phyloP scores from a whole-genome alignment of 2,888 invertebrate genomes.

The Cristatella mucedo region DNA sequence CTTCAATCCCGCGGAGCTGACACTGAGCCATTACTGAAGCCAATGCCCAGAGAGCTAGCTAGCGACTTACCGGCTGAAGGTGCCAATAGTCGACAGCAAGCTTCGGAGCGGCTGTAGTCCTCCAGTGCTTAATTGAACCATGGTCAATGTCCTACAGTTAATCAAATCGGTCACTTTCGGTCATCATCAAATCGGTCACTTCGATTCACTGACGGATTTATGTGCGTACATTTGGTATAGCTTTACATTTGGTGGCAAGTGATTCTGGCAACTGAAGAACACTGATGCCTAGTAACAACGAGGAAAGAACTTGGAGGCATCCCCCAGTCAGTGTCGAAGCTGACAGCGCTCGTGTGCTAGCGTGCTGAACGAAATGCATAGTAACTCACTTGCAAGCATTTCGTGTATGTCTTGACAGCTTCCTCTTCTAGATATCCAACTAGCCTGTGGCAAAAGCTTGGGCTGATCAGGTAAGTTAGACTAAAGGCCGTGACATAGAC shows the following conservation, averaged over 20 bases:
- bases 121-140: conserved; percentile 25
- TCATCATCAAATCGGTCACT: no score
- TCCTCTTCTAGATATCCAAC: conserved; percentile 38
- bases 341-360: no score
- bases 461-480: conserved; percentile 25
- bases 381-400: conserved; percentile 21
- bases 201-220: no score
- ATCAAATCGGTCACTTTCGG: no score
- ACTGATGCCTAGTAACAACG: neutral
- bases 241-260: no score
- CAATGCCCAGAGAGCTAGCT: neutral
- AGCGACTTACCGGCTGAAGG: conserved; percentile 22
- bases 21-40: neutral
- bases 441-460: conserved; percentile 32
- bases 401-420: conserved; percentile 35
- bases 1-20: neutral
- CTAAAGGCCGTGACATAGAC: conserved; percentile 29
- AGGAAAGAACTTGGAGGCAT: no score
- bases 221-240: no score
- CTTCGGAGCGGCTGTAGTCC: conserved; percentile 23
- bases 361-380: neutral
- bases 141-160: conserved; percentile 31
- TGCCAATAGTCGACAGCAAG: conserved; percentile 33
- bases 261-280: no score
- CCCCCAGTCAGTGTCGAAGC: no score